Evolutionary conservation across 2,888 invertebrate genomes (phyloP), one percentile per base, ranked within the genome.

Genomic region (Cremastinae sp.): DNA sequence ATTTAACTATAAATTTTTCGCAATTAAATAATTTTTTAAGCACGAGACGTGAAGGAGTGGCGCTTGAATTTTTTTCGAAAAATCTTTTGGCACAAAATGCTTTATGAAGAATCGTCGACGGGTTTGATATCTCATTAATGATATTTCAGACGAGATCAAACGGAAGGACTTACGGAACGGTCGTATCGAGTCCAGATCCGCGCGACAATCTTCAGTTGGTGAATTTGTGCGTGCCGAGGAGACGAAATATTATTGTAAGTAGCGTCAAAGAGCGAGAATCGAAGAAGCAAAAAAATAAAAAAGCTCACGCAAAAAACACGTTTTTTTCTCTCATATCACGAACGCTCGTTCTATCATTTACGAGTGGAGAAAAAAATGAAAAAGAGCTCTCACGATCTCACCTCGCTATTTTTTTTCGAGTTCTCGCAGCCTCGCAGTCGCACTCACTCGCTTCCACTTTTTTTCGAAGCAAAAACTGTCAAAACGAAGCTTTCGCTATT

Each of bases 241-340:
- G 85, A 84, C 81, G 86, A 80, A 81, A 85, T 78, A 83, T 83
- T 79, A 83, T 86, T 80, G 87, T 87, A 87, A 88, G 88, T 88
- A 88, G 80, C 62, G 41, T 20, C 39, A 2, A 8, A 41, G 41
- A 9, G 12, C 39, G n/a, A 88, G 80, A 61, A 35, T 20, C 39
- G 2, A 8, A 41, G 41, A 9, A 8, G 28, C 18, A 55, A 56
- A 43, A 28, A 4, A 65, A 49, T 20, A 16, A 10, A 66, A 4
- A 51, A 72, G 65, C 62, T 59, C 65, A 64, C 45, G 16, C 14
- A 18, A 65, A 51, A 72, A 66, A 70, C 66, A 56, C 66, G 65
- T 20, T 49, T 64, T 61, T 2, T 45, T 68, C 66, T 58, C 56
- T 64, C 66, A 28, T 41, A 12, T 66, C 56, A 66, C 41, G 56